Percentiles rank a stretch among this genome's conserved stretches.
Conservation (phyloP, 2,797 vertebrate genomes). For the Sebastes diaconus region DNA sequence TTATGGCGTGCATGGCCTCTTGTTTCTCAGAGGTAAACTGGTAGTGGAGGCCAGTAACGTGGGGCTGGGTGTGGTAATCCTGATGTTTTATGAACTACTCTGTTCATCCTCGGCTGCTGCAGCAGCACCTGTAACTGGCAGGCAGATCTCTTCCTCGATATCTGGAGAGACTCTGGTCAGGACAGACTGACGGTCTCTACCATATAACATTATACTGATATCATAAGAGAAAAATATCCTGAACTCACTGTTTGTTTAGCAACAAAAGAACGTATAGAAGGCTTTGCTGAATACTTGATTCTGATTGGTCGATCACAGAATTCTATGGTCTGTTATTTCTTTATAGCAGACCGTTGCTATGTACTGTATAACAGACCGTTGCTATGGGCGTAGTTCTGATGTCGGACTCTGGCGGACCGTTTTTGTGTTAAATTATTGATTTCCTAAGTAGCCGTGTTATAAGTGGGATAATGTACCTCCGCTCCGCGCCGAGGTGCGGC, state of each 20-base stretch:
- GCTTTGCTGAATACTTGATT: rapidly evolving
- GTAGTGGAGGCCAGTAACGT: not conserved
- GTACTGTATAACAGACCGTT: too few species aligned
- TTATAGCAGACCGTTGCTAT: too few species aligned
- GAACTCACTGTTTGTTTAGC: not conserved
- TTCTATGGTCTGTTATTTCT: too few species aligned
- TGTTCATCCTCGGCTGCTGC: not conserved
- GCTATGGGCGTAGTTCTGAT: too few species aligned
- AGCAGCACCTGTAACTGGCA: not conserved
- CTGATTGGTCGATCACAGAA: rapidly evolving
- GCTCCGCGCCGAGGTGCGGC: rapidly evolving
- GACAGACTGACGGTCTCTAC: not conserved
- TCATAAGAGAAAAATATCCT: not conserved
- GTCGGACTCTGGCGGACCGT: too few species aligned
- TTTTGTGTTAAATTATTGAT: too few species aligned
- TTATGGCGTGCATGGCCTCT: not conserved
- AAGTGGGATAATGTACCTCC: too few species aligned
- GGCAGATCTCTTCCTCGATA: not conserved
- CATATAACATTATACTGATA: not conserved
- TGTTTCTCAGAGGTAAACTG: not conserved
- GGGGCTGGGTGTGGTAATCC: not conserved
- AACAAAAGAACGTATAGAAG: not conserved
- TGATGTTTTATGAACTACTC: not conserved
- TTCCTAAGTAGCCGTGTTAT: too few species aligned
- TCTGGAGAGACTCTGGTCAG: not conserved